Base-by-base conservation (phyloP, 2,888 invertebrate genomes). In the Orgyia antiqua region DNA sequence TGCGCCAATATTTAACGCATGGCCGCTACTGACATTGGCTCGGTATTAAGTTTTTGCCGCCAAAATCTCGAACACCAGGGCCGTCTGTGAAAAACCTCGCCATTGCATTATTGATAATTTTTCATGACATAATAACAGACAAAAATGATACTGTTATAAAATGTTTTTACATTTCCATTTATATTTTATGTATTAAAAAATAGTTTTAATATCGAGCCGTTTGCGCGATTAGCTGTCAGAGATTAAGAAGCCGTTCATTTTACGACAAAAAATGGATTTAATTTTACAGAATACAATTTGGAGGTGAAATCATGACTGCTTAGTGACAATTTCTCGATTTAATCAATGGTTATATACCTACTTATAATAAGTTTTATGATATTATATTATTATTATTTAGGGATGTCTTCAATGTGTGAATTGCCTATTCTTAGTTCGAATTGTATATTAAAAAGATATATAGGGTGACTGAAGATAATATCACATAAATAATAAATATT, bases 1-100 rank as follows among this genome's bases (percentile, higher is more conserved):
- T 84, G 78, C 74, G 71, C 61, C 75, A 84, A 73, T 68, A 59
- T 60, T 72, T 77, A 68, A 79, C 83, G 84, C 82, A 73, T 78
- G 76, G 73, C 48, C 64, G 76, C 46, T 43, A 50, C 60, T 78
- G 86, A 77, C 84, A 86, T 84, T 86, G 86, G 71, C 63, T 58
- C 45, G 37, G 49, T 57, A 55, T 59, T 46, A 56, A 50, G 36
- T 84, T 84, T 80, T 76, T 77, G 65, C 65, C 67, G 64, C 61
- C 67, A 70, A 71, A 73, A 73, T 52, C 53, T 39, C 53, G 46
- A 47, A 32, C 51, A 36, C 57, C 58, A 66, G 51, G 58, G 72
- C 67, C 73, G 62, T 38, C 30, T 19, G 33, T 36, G 53, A 66
- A 70, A 73, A 71, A 61, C 58, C 35, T 37, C 39, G 43, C 42